These are phyloP conservation scores for Callochromis pleurospilus DNA, from an alignment of 2,113 vertebrate species.

Conservation along the genomic window DNA sequence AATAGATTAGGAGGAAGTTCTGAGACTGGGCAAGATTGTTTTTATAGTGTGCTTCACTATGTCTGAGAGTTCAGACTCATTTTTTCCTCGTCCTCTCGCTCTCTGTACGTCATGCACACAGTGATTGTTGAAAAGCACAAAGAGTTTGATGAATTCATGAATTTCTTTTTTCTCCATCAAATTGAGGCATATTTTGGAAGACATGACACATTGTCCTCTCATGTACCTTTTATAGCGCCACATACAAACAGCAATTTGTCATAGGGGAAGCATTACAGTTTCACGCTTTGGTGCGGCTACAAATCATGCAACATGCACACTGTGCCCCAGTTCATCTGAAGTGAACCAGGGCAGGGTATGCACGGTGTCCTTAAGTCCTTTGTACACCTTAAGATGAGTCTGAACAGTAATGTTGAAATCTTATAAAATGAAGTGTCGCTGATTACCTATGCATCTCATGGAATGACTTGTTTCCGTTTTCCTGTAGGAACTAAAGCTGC, in stretches of 20 bases:
- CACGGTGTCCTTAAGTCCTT: not conserved
- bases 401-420: not conserved
- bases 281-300: not conserved
- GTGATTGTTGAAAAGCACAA: not conserved
- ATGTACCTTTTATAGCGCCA: not conserved
- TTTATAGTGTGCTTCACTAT: not conserved
- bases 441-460: not conserved
- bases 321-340: not conserved
- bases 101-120: fast-evolving
- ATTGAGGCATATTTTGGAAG: not conserved
- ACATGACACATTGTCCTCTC: not conserved
- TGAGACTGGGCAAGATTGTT: not conserved
- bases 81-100: not conserved
- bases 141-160: not conserved
- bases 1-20: not conserved
- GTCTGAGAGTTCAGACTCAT: not conserved
- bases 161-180: not conserved
- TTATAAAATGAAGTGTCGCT: fast-evolving
- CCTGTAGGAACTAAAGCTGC: slow-evolving; percentile 83
- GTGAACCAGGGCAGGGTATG: not conserved
- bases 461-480: not conserved
- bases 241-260: not conserved
- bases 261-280: not conserved
- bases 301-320: not conserved
- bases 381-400: not conserved